Evolutionary conservation across 2,113 vertebrate genomes (phyloP).

Genomic region (Alligator mississippiensis): DNA sequence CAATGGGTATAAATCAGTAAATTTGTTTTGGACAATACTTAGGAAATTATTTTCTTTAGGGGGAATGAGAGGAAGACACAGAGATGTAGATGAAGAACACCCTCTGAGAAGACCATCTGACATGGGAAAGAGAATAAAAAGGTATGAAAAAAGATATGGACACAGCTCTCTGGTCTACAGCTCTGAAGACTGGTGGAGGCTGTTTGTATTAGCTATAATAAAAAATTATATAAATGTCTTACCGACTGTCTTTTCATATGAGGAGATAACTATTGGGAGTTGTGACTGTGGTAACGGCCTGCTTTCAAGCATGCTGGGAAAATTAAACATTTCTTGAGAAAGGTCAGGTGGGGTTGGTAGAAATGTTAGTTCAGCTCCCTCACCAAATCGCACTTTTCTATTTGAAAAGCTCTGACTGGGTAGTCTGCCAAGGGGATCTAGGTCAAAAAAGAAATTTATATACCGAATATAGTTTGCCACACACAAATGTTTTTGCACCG

Average conservation of each 20-base stretch:
- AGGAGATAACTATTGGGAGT: constrained; percentile 80
- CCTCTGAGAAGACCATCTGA: not conserved
- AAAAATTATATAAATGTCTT: constrained; percentile 56
- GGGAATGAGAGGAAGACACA: not conserved
- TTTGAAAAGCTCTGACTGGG: not conserved
- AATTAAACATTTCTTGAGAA: constrained; percentile 82
- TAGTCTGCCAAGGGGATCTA: constrained; percentile 63
- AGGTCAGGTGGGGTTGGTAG: constrained; percentile 79
- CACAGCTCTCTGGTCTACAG: too few species aligned
- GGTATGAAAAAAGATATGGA: not conserved
- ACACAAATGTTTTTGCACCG: not conserved
- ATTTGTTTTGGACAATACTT: not conserved
- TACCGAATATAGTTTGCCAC: not conserved
- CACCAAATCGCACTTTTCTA: constrained; percentile 79
- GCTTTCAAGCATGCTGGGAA: constrained; percentile 77
- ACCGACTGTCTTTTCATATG: constrained; percentile 88
- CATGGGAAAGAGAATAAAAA: not conserved
- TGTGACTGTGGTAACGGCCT: constrained; percentile 80
- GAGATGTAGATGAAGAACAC: not conserved
- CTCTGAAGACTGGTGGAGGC: not conserved
- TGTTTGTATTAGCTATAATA: not conserved
- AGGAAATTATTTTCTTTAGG: not conserved
- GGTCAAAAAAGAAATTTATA: constrained; percentile 25
- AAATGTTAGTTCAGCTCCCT: constrained; percentile 65
- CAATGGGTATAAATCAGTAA: not conserved